phyloP scores from a whole-genome alignment of 2,113 vertebrate genomes.

The Corythaeola cristata region DNA sequence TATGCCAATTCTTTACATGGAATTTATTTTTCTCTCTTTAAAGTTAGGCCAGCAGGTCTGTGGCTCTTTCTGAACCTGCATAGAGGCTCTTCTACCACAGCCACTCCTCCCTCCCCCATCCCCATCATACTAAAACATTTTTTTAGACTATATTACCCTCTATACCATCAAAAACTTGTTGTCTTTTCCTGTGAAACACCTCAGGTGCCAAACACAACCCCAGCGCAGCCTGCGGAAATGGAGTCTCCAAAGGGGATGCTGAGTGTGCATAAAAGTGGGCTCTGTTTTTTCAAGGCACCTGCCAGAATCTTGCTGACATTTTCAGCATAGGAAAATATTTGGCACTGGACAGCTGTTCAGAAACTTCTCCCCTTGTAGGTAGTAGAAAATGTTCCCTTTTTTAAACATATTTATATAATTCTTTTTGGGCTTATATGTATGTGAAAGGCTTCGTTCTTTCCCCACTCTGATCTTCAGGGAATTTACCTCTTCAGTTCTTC shows the following conservation, averaged over 20 bases:
- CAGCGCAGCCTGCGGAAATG: conserved; percentile 4
- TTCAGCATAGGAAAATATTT: conserved; percentile 57
- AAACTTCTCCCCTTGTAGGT: conserved; percentile 17
- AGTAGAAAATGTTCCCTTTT: conserved; percentile 37
- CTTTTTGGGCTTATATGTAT: not conserved
- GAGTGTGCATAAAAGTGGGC: conserved; percentile 1
- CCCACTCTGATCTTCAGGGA: not conserved
- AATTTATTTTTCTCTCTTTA: not conserved
- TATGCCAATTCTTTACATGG: not conserved
- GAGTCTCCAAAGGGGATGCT: conserved; percentile 10
- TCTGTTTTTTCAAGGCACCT: conserved; percentile 55
- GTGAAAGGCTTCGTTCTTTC: conserved; percentile 33
- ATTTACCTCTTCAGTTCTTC: not conserved
- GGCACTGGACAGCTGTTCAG: conserved; percentile 25
- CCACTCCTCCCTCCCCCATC: not conserved
- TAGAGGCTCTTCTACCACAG: not conserved
- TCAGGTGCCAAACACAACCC: conserved; percentile 52
- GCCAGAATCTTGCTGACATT: conserved; percentile 45
- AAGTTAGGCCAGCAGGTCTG: not conserved
- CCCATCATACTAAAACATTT: not conserved
- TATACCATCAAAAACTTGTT: conserved; percentile 14
- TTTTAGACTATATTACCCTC: not conserved
- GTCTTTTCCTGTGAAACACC: conserved; percentile 46
- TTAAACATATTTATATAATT: not conserved
- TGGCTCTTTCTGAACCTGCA: not conserved